These are phyloP conservation scores for Leucopsar rothschildi DNA, from an alignment of 2,113 vertebrate species.

Conservation along the genomic window DNA sequence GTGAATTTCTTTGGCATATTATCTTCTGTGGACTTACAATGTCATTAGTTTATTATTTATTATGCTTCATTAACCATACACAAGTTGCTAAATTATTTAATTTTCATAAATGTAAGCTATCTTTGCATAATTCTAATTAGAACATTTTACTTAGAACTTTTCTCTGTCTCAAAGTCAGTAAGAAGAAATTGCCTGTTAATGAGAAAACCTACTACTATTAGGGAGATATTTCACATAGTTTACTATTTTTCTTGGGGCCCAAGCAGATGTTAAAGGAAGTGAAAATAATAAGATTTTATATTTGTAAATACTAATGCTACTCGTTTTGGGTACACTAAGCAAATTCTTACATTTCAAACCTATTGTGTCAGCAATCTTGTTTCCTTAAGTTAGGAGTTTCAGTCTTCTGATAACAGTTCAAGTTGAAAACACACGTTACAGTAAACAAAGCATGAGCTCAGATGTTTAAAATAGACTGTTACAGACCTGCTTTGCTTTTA, in stretches of 20 bases:
- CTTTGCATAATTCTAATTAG: constrained; percentile 18
- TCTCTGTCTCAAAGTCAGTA: not conserved
- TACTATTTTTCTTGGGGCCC: not conserved
- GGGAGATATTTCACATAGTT: not conserved
- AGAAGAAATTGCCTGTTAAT: constrained; percentile 5
- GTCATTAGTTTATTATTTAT: constrained; percentile 54
- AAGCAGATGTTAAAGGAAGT: not conserved
- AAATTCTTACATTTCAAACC: not conserved
- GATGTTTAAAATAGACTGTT: not conserved
- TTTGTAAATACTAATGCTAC: not conserved
- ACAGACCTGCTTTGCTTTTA: not conserved
- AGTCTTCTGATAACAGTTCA: not conserved
- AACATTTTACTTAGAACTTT: constrained; percentile 10
- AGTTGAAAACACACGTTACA: fast-evolving
- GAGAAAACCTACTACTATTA: not conserved
- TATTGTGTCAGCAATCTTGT: not conserved
- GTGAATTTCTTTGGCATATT: constrained; percentile 18
- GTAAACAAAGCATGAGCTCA: not conserved
- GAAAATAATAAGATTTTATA: not conserved
- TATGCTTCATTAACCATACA: constrained; percentile 33
- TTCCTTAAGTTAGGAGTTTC: not conserved
- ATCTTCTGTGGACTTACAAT: constrained; percentile 18
- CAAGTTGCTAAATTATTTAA: constrained; percentile 40
- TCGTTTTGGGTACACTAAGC: not conserved
- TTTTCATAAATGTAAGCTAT: constrained; percentile 42